Conservation (phyloP, 2,888 invertebrate genomes). For the Epistrophella euchroma region DNA sequence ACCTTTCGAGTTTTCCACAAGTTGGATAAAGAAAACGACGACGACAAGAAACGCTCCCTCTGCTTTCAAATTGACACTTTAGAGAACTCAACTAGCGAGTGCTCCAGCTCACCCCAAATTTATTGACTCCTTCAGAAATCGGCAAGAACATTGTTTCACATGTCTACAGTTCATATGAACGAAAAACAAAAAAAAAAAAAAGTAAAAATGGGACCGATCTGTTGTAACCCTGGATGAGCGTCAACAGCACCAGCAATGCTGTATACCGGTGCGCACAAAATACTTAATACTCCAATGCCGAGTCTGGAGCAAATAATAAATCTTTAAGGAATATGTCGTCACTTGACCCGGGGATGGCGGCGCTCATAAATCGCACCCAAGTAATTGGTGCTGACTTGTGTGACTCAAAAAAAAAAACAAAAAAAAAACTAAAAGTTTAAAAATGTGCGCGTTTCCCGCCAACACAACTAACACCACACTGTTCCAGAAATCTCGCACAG, state of each 20-base stretch:
- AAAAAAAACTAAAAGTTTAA: conserved; percentile 41
- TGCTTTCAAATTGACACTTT: conserved; percentile 67
- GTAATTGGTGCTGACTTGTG: conserved; percentile 77
- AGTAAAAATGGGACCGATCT: conserved; percentile 42
- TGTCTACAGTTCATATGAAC: conserved; percentile 37
- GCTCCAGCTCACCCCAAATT: conserved; percentile 62
- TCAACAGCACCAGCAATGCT: conserved; percentile 35
- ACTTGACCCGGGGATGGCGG: conserved; percentile 77
- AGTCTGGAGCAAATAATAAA: conserved; percentile 75
- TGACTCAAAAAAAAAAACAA: conserved; percentile 53
- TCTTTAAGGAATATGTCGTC: conserved; percentile 78
- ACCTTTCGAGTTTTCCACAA: conserved; percentile 13
- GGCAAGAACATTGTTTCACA: conserved; percentile 68
- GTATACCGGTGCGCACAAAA: conserved; percentile 30
- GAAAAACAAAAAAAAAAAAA: conserved; percentile 15
- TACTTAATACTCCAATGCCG: conserved; percentile 30
- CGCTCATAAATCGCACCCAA: conserved; percentile 77
- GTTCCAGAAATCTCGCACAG: conserved; percentile 26
- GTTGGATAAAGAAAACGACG: conserved; percentile 21
- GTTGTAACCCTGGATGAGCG: conserved; percentile 41
- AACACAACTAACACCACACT: conserved; percentile 6
- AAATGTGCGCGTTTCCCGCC: conserved; percentile 49
- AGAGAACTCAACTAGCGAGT: conserved; percentile 28
- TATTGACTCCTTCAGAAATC: conserved; percentile 74
- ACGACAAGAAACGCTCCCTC: conserved; percentile 37